Conservation (phyloP, 1,140 invertebrate genomes). For the Diorhabda sublineata region DNA sequence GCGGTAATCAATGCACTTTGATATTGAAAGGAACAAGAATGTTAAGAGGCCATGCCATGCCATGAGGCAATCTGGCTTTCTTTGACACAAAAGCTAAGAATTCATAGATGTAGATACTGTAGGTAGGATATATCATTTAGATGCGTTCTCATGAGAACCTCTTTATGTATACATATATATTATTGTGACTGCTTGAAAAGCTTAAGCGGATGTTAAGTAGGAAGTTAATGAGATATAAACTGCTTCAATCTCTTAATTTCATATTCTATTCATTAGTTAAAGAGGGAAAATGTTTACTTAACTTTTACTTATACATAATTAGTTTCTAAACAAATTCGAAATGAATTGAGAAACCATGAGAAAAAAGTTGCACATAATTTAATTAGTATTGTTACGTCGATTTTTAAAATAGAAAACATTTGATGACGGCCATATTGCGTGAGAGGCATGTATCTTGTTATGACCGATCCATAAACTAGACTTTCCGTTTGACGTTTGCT, state of each 20-base stretch:
- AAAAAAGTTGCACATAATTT: no score
- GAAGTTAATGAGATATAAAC: not conserved
- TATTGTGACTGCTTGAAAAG: not conserved
- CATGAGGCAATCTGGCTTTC: not conserved
- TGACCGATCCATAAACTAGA: no score
- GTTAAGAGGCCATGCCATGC: not conserved
- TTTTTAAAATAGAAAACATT: no score
- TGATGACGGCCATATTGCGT: no score
- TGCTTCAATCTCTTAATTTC: not conserved
- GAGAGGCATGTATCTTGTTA: no score
- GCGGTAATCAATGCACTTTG: not conserved
- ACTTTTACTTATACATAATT: no score
- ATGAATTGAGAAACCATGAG: no score
- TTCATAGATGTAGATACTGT: not conserved
- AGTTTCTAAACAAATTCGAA: no score
- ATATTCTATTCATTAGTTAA: no score
- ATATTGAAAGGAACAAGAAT: slow-evolving; percentile 3
- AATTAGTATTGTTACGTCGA: no score
- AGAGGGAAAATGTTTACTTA: no score
- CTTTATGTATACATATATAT: not conserved
- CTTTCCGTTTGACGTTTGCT: no score
- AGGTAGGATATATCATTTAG: not conserved
- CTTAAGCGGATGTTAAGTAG: not conserved
- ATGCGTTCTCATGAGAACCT: not conserved
- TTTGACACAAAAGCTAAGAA: not conserved